Percentiles rank a stretch among this genome's conserved stretches.
Conservation (phyloP, 2,113 vertebrate genomes). For the Periophthalmus modestus region DNA sequence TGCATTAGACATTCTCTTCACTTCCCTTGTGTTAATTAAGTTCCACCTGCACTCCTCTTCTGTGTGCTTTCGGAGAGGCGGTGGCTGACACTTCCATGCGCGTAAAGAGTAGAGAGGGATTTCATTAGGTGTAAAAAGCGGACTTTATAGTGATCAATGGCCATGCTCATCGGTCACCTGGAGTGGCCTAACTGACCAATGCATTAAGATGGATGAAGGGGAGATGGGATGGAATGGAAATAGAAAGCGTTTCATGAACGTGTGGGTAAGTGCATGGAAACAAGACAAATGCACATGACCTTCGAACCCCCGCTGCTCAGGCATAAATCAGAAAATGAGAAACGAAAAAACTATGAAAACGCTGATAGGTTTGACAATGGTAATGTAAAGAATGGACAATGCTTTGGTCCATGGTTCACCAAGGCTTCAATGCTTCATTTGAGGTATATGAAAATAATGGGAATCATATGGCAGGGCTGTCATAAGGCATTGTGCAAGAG, state of each 20-base stretch:
- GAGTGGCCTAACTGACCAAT: constrained; percentile 31
- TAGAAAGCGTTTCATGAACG: constrained; percentile 35
- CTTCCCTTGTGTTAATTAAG: constrained; percentile 27
- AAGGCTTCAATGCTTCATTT: constrained; percentile 1
- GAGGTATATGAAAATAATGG: constrained; percentile 5
- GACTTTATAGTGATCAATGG: constrained; percentile 47
- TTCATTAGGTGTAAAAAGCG: constrained; percentile 54
- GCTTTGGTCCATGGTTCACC: background rate
- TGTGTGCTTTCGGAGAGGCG: background rate
- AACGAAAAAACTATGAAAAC: constrained; percentile 2
- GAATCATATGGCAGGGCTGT: background rate
- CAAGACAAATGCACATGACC: constrained; percentile 29
- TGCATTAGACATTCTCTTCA: constrained; percentile 18
- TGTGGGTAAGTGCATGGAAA: constrained; percentile 4
- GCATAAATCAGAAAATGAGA: constrained; percentile 9
- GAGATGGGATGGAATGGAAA: constrained; percentile 32
- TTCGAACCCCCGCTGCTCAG: background rate
- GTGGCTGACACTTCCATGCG: constrained; percentile 18
- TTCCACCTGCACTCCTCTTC: background rate
- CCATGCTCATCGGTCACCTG: constrained; percentile 44
- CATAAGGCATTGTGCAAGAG: background rate
- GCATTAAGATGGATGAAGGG: constrained; percentile 37
- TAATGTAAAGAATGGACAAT: constrained; percentile 7
- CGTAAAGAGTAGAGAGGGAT: constrained; percentile 19
- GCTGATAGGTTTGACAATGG: background rate